Percentiles rank a stretch among this genome's conserved stretches.
Conservation (phyloP, 2,113 vertebrate species). For the Zosterops pallidus region DNA sequence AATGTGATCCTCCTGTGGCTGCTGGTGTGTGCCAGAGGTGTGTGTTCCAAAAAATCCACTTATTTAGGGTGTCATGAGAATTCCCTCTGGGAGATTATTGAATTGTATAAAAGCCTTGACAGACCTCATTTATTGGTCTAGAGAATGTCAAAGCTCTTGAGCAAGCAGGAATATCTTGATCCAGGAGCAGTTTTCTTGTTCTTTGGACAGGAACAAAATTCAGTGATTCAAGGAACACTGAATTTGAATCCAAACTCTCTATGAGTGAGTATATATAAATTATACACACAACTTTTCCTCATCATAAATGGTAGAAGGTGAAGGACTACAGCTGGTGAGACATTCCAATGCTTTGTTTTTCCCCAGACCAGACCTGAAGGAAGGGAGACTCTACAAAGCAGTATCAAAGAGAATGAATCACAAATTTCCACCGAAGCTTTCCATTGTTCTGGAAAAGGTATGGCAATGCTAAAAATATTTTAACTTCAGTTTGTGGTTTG, state of each 20-base stretch:
- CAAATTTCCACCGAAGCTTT: neutral
- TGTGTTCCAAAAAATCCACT: neutral
- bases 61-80: neutral
- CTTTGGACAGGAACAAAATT: accelerated
- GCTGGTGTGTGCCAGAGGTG: neutral
- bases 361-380: neutral
- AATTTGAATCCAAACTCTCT: neutral
- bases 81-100: neutral
- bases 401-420: neutral
- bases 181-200: neutral
- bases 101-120: neutral
- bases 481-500: neutral
- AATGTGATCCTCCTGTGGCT: neutral
- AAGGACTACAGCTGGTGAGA: neutral
- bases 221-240: neutral
- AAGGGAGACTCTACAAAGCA: neutral
- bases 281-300: neutral
- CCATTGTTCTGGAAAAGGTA: neutral
- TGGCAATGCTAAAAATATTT: neutral
- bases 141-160: neutral
- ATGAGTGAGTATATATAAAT: neutral
- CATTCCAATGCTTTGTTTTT: neutral
- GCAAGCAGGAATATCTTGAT: neutral
- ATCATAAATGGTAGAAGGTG: neutral
- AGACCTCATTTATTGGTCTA: neutral